Evolutionary conservation across 2,797 vertebrate genomes (phyloP).

Genomic region (Falco cherrug): DNA sequence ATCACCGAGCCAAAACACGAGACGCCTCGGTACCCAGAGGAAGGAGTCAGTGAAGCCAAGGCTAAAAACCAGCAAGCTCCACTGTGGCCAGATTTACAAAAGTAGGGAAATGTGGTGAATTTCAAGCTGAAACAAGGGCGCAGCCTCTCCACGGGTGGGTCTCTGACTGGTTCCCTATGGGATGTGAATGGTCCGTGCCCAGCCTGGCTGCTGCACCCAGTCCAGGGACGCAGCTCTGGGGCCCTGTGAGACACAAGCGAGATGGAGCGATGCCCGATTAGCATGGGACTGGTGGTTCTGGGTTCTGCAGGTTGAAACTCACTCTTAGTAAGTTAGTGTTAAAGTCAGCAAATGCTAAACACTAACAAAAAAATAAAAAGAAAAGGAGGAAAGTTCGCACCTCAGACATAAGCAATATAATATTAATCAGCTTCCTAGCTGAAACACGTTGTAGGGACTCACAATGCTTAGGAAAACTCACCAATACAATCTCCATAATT

Average conservation of each 20-base stretch:
- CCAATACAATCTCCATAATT: background rate
- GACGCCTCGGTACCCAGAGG: background rate
- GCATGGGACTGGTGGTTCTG: background rate
- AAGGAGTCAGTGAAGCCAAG: background rate
- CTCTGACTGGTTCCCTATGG: background rate
- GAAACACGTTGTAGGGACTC: background rate
- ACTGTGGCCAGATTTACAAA: background rate
- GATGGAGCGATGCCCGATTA: background rate
- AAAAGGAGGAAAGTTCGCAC: background rate
- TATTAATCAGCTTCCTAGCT: background rate
- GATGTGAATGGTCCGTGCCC: background rate
- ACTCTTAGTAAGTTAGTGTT: background rate
- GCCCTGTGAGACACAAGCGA: rapidly evolving
- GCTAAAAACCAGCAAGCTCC: background rate
- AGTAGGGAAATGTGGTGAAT: background rate
- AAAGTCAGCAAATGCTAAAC: too few species aligned
- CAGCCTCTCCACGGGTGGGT: background rate
- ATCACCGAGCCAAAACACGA: background rate
- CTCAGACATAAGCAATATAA: background rate
- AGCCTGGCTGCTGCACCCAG: too few species aligned
- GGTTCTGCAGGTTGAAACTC: background rate
- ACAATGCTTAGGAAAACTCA: background rate
- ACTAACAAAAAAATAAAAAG: too few species aligned
- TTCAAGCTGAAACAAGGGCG: background rate
- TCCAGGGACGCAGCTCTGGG: background rate